phyloP scores from a whole-genome alignment of 2,888 invertebrate species.

The Crepidodera aurea region DNA sequence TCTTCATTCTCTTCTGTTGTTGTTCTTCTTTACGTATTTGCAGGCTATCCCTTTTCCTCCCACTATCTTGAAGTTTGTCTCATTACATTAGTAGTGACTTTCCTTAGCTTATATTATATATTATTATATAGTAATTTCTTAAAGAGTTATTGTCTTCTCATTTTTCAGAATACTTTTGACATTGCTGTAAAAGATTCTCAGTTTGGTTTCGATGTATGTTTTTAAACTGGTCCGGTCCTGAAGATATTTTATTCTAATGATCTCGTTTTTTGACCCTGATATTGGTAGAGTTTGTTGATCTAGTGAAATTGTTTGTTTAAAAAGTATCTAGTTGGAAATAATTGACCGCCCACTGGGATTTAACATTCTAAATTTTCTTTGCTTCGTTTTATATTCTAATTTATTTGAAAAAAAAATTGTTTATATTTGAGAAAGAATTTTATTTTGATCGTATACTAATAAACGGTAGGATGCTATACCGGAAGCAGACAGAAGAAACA shows the following conservation, averaged over 20 bases:
- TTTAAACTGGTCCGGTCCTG: too few relatives aligned
- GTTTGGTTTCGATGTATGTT: too few relatives aligned
- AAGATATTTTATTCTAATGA: background rate
- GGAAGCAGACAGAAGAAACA: background rate
- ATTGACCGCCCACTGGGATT: background rate
- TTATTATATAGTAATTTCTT: too few relatives aligned
- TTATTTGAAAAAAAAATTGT: background rate
- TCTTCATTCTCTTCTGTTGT: too few relatives aligned
- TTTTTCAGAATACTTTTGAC: too few relatives aligned
- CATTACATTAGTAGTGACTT: too few relatives aligned
- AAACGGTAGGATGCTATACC: background rate
- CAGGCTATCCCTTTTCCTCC: too few relatives aligned
- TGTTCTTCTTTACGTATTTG: too few relatives aligned
- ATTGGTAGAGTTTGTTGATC: background rate
- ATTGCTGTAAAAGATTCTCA: too few relatives aligned
- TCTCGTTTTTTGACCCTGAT: background rate
- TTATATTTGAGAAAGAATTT: background rate
- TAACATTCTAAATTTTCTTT: background rate
- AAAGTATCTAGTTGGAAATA: background rate
- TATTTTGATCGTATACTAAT: background rate
- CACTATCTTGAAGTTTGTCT: too few relatives aligned
- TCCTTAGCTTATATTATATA: too few relatives aligned
- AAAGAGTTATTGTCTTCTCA: too few relatives aligned
- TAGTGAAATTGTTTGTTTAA: background rate
- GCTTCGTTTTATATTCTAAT: background rate